phyloP scores from a whole-genome alignment of 2,113 vertebrate species.

The Astur gentilis region DNA sequence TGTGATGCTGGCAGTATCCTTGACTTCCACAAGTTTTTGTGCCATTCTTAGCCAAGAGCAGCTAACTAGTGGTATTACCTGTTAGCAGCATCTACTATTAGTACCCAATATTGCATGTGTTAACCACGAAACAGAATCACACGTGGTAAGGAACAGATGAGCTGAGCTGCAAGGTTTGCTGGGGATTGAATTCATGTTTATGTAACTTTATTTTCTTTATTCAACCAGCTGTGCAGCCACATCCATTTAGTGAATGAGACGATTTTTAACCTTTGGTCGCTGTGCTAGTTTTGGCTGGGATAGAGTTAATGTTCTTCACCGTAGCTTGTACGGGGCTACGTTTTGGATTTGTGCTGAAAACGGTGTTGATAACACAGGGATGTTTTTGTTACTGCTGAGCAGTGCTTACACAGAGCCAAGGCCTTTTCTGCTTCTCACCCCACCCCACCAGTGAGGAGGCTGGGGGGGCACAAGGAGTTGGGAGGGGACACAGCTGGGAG shows the following conservation, averaged over 20 bases:
- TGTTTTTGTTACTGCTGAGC: too few species aligned
- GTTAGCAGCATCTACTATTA: background rate
- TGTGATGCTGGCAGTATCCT: background rate
- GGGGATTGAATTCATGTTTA: background rate
- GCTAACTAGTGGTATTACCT: background rate
- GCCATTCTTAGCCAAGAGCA: background rate
- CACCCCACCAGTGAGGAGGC: too few species aligned
- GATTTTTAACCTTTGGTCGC: background rate
- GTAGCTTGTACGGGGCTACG: too few species aligned
- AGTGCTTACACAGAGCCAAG: too few species aligned
- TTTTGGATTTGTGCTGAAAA: too few species aligned
- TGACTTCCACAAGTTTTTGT: background rate
- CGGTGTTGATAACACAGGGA: too few species aligned
- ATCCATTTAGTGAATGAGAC: background rate
- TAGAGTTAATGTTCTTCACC: too few species aligned
- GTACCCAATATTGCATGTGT: background rate
- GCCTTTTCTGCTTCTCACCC: too few species aligned
- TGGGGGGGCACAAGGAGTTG: too few species aligned
- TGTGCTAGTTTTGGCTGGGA: background rate
- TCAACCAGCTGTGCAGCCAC: background rate
- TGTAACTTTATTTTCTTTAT: conserved; percentile 13
- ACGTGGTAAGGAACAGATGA: background rate
- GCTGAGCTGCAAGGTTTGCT: background rate
- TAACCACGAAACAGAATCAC: background rate
- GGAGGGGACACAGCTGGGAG: too few species aligned